Evolutionary conservation across 2,113 vertebrate genomes (phyloP), one percentile per base, ranked within the genome.

Genomic region (Bufo gargarizans): DNA sequence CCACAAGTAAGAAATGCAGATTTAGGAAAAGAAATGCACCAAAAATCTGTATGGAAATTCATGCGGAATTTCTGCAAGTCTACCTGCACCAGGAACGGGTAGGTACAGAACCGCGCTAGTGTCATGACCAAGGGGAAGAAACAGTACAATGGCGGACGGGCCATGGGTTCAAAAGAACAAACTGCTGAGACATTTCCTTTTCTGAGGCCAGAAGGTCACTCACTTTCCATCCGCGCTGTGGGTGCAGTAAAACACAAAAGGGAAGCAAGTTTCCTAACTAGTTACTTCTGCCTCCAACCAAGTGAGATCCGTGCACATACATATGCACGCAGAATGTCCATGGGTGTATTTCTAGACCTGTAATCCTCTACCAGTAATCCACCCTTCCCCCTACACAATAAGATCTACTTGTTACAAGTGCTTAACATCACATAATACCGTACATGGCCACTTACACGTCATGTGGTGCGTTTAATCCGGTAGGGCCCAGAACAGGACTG

Each of bases 331-430:
- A 43, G 19, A 16, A 55, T 6, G 49, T 50, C 2, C 5, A 20
- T n/a, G 4, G 49, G 77, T 17, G 47, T 84, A 71, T 84, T 78
- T 63, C 47, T 22, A 84, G 45, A 49, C 12, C n/a, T 71, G n/a
- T 84, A 84, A 71, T 84, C 82, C 67, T 55, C 43, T 71, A 43
- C 49, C 43, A 22, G 22, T 84, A 84, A 84, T 84, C 82, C 63
- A 45, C 14, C 81, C 61, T 82, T 80, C 81, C 45, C 61, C 81
- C 81, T n/a, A 65, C 81, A 20, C 81, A 67, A 20, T 50, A n/a
- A 49, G 49, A 50, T 84, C 56, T 49, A 67, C 82, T 84, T 84
- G 82, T 84, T 63, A 84, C 61, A 69, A 55, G 45, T 55, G 49
- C 61, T 84, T 84, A 84, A 20, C 65, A 49, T 84, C 82, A 19